Conservation (phyloP, 2,888 invertebrate species). For the Muscina levida region DNA sequence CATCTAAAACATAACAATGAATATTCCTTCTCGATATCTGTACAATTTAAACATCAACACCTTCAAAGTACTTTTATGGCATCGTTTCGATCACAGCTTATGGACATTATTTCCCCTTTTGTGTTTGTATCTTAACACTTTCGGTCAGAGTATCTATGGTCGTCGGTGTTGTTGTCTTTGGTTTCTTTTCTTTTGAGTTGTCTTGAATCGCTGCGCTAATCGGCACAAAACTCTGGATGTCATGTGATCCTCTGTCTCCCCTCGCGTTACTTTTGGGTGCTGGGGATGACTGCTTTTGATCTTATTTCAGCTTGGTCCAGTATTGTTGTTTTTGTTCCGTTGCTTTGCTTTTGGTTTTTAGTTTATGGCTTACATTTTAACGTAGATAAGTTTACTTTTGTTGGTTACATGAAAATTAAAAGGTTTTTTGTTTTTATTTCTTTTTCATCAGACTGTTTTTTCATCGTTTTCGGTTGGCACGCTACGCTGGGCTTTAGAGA, state of each 20-base stretch:
- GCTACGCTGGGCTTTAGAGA: neutral
- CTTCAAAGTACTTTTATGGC: conserved; percentile 74
- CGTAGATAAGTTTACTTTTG: conserved; percentile 74
- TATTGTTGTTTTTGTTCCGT: conserved; percentile 47
- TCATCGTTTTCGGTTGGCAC: neutral
- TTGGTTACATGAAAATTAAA: conserved; percentile 77
- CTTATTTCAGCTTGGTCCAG: conserved; percentile 4
- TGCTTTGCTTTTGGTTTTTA: conserved; percentile 47
- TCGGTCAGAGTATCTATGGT: neutral
- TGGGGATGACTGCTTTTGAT: conserved; percentile 15
- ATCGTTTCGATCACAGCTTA: no score
- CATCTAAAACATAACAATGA: conserved; percentile 65
- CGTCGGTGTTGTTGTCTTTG: neutral
- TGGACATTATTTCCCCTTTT: no score
- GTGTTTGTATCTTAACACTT: neutral
- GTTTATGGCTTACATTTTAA: conserved; percentile 76
- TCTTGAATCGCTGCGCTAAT: conserved; percentile 38
- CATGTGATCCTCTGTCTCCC: conserved; percentile 49
- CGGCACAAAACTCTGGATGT: conserved; percentile 59
- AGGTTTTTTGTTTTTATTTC: conserved; percentile 73
- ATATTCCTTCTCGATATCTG: conserved; percentile 66
- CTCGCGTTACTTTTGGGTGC: neutral
- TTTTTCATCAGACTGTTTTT: neutral
- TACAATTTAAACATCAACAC: conserved; percentile 79
- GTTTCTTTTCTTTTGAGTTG: conserved; percentile 25